Conservation (phyloP, 2,113 vertebrate genomes). For the Albula glossodonta region DNA sequence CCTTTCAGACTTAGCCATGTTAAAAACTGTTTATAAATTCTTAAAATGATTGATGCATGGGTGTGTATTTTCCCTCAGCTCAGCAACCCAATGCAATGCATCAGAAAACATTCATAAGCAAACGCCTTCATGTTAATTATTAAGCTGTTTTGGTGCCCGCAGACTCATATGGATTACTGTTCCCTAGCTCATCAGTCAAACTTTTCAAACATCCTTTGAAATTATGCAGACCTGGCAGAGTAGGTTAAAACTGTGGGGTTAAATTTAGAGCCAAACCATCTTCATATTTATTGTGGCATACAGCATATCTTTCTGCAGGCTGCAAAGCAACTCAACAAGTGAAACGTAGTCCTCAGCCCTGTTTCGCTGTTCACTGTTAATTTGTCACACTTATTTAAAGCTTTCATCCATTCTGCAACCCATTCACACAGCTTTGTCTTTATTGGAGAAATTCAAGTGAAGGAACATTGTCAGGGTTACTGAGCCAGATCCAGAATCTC, state of each 20-base stretch:
- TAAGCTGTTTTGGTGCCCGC: conserved; percentile 40
- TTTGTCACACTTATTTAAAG: background rate
- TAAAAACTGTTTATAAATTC: conserved; percentile 56
- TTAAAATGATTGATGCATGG: conserved; percentile 55
- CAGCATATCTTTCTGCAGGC: background rate
- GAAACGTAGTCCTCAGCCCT: too few species aligned
- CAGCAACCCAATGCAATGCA: conserved; percentile 23
- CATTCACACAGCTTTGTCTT: background rate
- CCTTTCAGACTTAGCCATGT: conserved; percentile 48
- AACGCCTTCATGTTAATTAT: conserved; percentile 34
- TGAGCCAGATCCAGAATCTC: background rate
- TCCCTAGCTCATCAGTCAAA: conserved; percentile 17
- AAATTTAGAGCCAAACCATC: background rate
- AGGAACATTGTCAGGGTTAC: background rate
- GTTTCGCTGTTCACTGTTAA: background rate
- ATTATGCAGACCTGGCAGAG: background rate
- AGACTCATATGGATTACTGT: conserved; percentile 26
- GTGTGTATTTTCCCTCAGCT: conserved; percentile 43
- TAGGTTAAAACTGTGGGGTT: background rate
- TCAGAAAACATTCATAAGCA: conserved; percentile 29
- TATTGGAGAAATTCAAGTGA: background rate
- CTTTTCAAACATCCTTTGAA: background rate
- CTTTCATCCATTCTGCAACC: background rate
- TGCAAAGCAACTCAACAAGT: background rate
- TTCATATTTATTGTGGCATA: background rate